Percentiles rank a stretch among this genome's conserved stretches.
Conservation (phyloP, 2,113 vertebrate species). For the Gymnarchus niloticus region DNA sequence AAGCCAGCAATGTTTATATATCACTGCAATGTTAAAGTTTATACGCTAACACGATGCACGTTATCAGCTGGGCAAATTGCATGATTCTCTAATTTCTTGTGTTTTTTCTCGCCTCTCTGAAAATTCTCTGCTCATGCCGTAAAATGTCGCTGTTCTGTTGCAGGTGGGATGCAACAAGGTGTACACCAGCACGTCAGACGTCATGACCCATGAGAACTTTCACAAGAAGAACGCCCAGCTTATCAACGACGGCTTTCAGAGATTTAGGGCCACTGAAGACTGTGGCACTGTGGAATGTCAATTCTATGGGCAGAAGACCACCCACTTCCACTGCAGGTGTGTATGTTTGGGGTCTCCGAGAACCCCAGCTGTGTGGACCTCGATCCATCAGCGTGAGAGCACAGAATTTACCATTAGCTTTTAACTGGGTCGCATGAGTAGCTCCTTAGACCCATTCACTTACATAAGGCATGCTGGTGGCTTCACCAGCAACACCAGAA, state of each 20-base stretch:
- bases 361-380: too few species aligned
- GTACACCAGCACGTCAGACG: constrained; percentile 95
- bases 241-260: constrained; percentile 97
- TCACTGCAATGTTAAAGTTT: constrained; percentile 1
- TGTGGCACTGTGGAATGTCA: constrained; percentile 91
- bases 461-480: background rate
- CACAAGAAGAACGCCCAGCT: constrained; percentile 98
- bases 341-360: background rate
- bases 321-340: constrained; percentile 98
- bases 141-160: constrained; percentile 26
- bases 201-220: constrained; percentile 99
- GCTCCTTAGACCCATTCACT: background rate
- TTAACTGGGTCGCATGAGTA: background rate
- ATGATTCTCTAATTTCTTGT: background rate
- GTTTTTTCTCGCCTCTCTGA: constrained; percentile 22
- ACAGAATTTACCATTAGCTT: background rate
- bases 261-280: constrained; percentile 94
- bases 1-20: constrained; percentile 29
- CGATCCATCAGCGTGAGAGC: background rate
- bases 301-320: constrained; percentile 98
- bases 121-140: constrained; percentile 14
- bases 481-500: background rate
- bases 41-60: background rate
- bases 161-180: constrained; percentile 99
- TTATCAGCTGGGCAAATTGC: background rate